A percentile compares a stretch with the other conserved stretches of the same genome.
phyloP scores from a whole-genome alignment of 2,113 vertebrate genomes.

The Paedocypris sp. region DNA sequence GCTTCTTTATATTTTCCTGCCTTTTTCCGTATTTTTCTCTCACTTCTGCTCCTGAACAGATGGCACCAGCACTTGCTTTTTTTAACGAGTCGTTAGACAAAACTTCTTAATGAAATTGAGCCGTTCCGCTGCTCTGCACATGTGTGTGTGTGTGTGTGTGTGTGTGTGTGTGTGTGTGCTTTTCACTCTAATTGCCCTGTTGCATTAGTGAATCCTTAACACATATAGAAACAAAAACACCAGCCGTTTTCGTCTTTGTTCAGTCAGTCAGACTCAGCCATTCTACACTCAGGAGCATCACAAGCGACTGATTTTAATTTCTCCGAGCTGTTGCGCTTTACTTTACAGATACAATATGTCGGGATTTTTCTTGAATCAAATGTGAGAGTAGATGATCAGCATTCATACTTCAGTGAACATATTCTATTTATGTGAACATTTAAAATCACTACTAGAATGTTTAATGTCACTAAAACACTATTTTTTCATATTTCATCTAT shows the following conservation, averaged over 20 bases:
- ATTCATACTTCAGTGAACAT: no score
- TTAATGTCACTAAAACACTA: no score
- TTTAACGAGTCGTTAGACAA: constrained; percentile 37
- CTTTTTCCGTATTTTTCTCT: background rate
- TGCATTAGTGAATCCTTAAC: background rate
- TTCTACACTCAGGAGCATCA: background rate
- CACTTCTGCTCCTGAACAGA: constrained; percentile 28
- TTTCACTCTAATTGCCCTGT: background rate
- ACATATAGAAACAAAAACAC: constrained; percentile 23
- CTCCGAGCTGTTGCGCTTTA: no score
- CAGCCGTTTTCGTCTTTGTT: background rate
- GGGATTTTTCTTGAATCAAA: no score
- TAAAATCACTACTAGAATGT: no score
- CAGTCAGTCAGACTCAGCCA: background rate
- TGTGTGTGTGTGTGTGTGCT: no score
- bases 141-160: constrained; percentile 6
- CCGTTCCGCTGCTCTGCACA: constrained; percentile 17
- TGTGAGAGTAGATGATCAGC: no score
- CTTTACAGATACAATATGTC: no score
- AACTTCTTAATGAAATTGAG: constrained; percentile 36
- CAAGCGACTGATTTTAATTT: background rate
- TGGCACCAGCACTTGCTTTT: constrained; percentile 33
- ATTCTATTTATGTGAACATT: no score
- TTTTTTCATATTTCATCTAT: no score
- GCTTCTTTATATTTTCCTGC: background rate